A percentile compares a stretch with the other conserved stretches of the same genome.
phyloP scores from a whole-genome alignment of 2,888 invertebrate species.

The Tinea trinotella region DNA sequence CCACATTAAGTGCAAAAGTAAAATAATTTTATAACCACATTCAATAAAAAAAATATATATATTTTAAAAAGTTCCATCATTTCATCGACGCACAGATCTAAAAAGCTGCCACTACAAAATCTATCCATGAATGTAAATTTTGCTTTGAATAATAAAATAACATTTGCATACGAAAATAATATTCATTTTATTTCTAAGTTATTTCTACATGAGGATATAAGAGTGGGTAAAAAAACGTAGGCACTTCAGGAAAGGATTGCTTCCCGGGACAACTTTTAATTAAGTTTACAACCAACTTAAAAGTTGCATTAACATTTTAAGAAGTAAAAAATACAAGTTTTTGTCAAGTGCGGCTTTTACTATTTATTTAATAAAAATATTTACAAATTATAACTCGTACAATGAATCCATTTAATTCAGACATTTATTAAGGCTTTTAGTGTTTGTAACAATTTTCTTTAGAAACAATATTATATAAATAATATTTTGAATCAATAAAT shows the following conservation, averaged over 20 bases:
- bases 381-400: too few species aligned
- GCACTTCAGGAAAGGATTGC: neutral
- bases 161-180: constrained; percentile 4
- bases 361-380: too few species aligned
- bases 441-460: too few species aligned
- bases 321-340: neutral
- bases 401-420: too few species aligned
- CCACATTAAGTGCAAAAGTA: too few species aligned
- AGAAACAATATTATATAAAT: too few species aligned
- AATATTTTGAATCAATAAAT: too few species aligned
- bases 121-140: neutral
- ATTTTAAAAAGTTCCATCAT: too few species aligned
- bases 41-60: too few species aligned
- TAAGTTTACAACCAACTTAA: neutral
- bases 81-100: neutral
- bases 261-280: constrained; percentile 9
- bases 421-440: too few species aligned
- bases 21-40: too few species aligned
- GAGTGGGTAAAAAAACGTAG: neutral
- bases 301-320: constrained; percentile 4
- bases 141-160: constrained; percentile 3
- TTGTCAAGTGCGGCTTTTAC: too few species aligned
- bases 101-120: neutral
- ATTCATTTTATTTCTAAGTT: neutral
- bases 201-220: neutral